Evolutionary conservation across 1,140 invertebrate genomes (phyloP), one percentile per base, ranked within the genome.

Genomic region (Maniola jurtina): DNA sequence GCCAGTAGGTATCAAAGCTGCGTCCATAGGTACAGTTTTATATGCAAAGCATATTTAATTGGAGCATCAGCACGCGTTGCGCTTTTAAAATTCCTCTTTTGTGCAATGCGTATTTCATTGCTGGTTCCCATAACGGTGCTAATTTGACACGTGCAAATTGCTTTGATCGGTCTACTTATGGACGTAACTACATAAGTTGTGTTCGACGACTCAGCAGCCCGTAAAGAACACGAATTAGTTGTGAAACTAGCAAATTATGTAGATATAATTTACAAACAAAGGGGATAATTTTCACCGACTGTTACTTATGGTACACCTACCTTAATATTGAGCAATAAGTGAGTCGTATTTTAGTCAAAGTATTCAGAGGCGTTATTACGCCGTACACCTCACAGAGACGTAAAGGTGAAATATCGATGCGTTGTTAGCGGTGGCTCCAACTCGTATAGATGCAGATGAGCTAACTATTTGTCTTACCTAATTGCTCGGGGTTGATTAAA

Each of bases 401-500:
- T 70, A 69, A 77, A 70, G 79, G 70, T 77, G 70, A 79, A 80
- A 77, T 79, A 83, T 76, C 72, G 73, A 74, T 75, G 71, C 65
- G 78, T 75, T 80, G 77, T 80, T 76, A 77, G 73, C 76, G 70
- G 76, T 71, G 72, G 72, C 75, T 75, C 76, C 76, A 76, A 75
- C 84, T 89, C 87, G 84, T 89, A 85, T 89, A 86, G 86, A 88
- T 89, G 87, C 84, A 89, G 87, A 89, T 89, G 87, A 89, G 84
- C 82, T 71, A 80, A 85, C 84, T 89, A 89, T 89, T 89, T 89
- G 83, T 88, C 82, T 88, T 87, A 73, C 80, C 79, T 87, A 83
- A 88, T 89, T 80, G 87, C 77, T 81, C 76, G 77, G 80, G 83
- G 79, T 89, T 89, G 86, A 89, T 89, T 89, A 89, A 88, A 89